phyloP scores from a whole-genome alignment of 2,888 invertebrate species.

The Dolichopus griseipennis region DNA sequence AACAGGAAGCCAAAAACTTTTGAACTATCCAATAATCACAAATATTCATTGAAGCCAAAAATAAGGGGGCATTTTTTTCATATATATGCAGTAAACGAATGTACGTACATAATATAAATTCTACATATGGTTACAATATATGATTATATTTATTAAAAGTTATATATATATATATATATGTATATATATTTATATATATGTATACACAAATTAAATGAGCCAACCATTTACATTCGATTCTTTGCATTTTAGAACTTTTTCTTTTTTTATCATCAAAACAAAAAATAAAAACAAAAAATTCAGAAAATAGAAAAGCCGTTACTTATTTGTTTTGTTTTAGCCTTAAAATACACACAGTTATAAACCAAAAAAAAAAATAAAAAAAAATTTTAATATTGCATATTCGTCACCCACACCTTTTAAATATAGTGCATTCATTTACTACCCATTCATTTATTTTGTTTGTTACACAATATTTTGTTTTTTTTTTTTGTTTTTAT shows the following conservation, averaged over 20 bases:
- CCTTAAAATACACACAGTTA: not conserved
- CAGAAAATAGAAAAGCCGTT: not conserved
- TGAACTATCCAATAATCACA: conserved; percentile 6
- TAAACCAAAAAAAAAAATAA: too few relatives aligned
- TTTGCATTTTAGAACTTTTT: not conserved
- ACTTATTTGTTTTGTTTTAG: not conserved
- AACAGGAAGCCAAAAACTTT: not conserved
- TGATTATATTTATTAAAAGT: not conserved
- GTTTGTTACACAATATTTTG: too few relatives aligned
- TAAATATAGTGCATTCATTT: too few relatives aligned
- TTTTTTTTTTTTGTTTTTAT: too few relatives aligned
- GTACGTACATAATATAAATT: too few relatives aligned
- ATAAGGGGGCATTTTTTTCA: not conserved
- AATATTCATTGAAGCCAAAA: conserved; percentile 1
- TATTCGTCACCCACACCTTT: not conserved
- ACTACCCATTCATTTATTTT: too few relatives aligned
- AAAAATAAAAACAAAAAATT: not conserved
- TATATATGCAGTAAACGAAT: too few relatives aligned
- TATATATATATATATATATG: too few relatives aligned
- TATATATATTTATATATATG: too few relatives aligned
- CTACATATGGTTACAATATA: not conserved
- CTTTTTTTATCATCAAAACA: too few relatives aligned
- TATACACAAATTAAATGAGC: not conserved
- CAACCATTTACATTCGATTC: not conserved
- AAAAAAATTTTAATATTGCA: not conserved